phyloP scores from a whole-genome alignment of 1,140 invertebrate species.

The Holcopasites calliopsidis region DNA sequence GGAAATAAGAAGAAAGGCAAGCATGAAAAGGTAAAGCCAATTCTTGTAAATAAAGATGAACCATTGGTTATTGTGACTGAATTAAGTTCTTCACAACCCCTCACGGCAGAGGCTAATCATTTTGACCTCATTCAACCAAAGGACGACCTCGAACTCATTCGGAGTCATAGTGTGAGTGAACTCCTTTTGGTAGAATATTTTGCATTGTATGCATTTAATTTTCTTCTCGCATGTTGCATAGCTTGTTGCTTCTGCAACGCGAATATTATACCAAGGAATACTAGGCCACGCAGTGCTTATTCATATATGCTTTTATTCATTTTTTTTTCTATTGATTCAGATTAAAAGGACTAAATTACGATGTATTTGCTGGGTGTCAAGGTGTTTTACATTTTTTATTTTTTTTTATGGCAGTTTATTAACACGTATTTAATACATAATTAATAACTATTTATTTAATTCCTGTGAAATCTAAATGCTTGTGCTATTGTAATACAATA shows the following conservation, averaged over 20 bases:
- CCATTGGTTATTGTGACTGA: conserved; percentile 73
- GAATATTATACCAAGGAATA: neutral
- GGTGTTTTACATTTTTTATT: neutral
- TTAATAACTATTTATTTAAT: conserved; percentile 4
- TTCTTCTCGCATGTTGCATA: conserved; percentile 24
- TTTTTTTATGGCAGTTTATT: conserved; percentile 14
- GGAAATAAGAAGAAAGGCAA: conserved; percentile 80
- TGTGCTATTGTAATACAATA: neutral
- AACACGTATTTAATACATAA: conserved; percentile 20
- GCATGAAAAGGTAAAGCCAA: conserved; percentile 81
- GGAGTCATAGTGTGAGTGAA: conserved; percentile 75
- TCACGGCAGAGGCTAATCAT: conserved; percentile 81
- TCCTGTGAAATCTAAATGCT: neutral
- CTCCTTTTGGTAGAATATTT: conserved; percentile 46
- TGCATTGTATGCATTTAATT: conserved; percentile 20
- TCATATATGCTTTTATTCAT: no score
- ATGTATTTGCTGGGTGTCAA: no score
- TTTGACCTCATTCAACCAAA: conserved; percentile 89
- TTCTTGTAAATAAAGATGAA: conserved; percentile 84
- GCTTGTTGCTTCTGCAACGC: conserved; percentile 18
- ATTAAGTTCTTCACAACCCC: conserved; percentile 64
- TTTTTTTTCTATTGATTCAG: no score
- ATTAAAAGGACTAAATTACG: no score
- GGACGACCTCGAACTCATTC: conserved; percentile 87
- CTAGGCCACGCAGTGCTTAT: conserved; percentile 10